Conservation (phyloP, 2,113 vertebrate genomes). For the Plectropomus leopardus region DNA sequence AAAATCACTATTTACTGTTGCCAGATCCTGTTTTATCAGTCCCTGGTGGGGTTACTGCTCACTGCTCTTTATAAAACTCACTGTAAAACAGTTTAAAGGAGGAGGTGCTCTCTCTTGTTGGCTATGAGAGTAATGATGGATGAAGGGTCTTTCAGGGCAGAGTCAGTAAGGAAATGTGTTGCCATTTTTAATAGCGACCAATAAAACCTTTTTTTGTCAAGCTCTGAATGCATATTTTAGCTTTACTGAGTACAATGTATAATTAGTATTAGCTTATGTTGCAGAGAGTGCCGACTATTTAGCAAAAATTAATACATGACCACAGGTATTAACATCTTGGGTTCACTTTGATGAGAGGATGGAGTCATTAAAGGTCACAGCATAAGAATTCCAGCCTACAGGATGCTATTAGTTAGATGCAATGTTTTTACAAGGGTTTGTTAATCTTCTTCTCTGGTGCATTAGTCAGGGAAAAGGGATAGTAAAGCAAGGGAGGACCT, state of each 20-base stretch:
- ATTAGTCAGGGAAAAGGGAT: too few relatives aligned
- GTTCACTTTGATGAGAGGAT: neutral
- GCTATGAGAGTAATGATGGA: constrained; percentile 20
- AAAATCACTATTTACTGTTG: constrained; percentile 29
- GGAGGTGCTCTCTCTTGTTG: neutral
- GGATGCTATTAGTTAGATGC: neutral
- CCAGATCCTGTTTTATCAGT: constrained; percentile 28
- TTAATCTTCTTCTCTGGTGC: too few relatives aligned
- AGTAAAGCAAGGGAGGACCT: too few relatives aligned
- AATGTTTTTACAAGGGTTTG: neutral
- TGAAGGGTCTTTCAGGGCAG: neutral
- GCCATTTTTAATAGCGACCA: neutral
- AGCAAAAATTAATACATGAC: neutral
- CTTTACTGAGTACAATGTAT: too few relatives aligned
- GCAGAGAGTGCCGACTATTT: neutral
- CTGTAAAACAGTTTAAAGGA: constrained; percentile 8
- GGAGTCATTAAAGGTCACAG: neutral
- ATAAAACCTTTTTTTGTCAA: neutral
- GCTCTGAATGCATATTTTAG: neutral
- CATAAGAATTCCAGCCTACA: neutral
- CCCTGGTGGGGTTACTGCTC: neutral
- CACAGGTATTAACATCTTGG: neutral
- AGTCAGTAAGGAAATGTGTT: neutral
- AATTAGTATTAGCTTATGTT: neutral
- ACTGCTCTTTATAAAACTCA: constrained; percentile 21